A percentile compares a stretch with the other conserved stretches of the same genome.
Conservation (phyloP, 2,888 invertebrate species). For the Synanthedon andrenaeformis region DNA sequence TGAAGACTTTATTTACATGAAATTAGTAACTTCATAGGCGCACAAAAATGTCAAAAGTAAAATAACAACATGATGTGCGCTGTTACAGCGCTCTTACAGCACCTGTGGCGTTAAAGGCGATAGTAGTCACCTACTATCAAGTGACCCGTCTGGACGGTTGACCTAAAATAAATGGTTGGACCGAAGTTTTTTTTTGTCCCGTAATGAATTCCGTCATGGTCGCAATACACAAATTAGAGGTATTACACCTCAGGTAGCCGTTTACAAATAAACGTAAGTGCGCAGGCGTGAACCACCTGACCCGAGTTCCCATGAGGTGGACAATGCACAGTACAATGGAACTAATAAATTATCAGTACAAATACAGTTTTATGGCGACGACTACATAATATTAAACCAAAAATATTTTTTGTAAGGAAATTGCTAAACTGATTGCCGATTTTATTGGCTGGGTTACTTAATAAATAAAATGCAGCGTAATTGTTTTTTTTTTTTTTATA, state of each 20-base stretch:
- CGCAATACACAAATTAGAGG: not conserved
- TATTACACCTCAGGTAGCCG: constrained; percentile 16
- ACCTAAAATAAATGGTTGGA: too few species aligned
- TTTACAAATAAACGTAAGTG: constrained; percentile 20
- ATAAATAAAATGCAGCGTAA: not conserved
- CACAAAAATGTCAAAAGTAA: too few species aligned
- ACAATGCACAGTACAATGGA: constrained; percentile 20
- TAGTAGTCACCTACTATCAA: too few species aligned
- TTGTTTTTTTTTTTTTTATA: too few species aligned
- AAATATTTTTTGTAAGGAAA: not conserved
- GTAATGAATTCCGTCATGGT: too few species aligned
- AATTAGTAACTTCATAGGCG: too few species aligned
- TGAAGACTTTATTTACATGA: too few species aligned
- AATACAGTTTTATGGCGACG: constrained; percentile 3
- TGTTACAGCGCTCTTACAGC: too few species aligned
- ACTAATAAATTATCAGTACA: constrained; percentile 13
- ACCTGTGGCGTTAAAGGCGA: too few species aligned
- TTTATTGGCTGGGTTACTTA: not conserved
- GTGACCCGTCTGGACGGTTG: too few species aligned
- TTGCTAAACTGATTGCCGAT: constrained; percentile 25
- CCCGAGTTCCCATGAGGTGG: constrained; percentile 28
- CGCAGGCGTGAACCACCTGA: constrained; percentile 53
- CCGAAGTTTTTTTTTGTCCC: too few species aligned
- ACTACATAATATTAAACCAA: not conserved
- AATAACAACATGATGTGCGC: too few species aligned